A percentile compares a stretch with the other conserved stretches of the same genome.
These are phyloP conservation scores for Drosophila simulans DNA, from an alignment of 1,140 invertebrate species.

Conservation along the genomic window DNA sequence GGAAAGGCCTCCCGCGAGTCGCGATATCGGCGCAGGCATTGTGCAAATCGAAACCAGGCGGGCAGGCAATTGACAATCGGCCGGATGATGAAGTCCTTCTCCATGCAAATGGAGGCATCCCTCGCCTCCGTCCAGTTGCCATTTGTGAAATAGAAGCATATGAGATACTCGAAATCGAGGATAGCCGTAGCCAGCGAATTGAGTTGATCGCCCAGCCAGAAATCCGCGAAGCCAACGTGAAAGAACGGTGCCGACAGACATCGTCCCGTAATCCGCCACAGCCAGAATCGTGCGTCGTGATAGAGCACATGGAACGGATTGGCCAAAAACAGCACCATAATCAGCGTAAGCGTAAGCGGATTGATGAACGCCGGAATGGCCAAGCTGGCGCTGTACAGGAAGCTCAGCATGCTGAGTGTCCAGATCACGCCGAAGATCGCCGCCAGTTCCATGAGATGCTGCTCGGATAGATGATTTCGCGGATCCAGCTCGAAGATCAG, in stretches of 20 bases:
- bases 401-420: conserved; percentile 93
- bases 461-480: conserved; percentile 97
- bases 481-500: conserved; percentile 99
- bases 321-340: conserved; percentile 95
- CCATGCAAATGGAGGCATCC: conserved; percentile 87
- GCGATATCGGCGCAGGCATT: conserved; percentile 97
- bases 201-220: conserved; percentile 99
- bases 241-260: conserved; percentile 97
- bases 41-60: conserved; percentile 98
- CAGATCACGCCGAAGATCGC: conserved; percentile 98
- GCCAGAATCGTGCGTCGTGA: conserved; percentile 95
- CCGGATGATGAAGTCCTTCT: conserved; percentile 88
- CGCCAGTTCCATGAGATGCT: conserved; percentile 98
- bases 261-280: conserved; percentile 90
- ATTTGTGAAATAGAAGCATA: conserved; percentile 92
- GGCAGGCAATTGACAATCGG: conserved; percentile 96
- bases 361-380: conserved; percentile 96
- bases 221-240: conserved; percentile 98
- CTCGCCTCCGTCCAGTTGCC: conserved; percentile 88
- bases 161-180: conserved; percentile 96
- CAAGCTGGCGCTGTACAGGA: conserved; percentile 93
- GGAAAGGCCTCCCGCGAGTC: conserved; percentile 96
- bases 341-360: conserved; percentile 93
- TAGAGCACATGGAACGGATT: conserved; percentile 97
- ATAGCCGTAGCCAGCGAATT: conserved; percentile 96